These are phyloP conservation scores for Arvicola amphibius DNA, from an alignment of 2,797 vertebrate genomes.

Conservation along the genomic window DNA sequence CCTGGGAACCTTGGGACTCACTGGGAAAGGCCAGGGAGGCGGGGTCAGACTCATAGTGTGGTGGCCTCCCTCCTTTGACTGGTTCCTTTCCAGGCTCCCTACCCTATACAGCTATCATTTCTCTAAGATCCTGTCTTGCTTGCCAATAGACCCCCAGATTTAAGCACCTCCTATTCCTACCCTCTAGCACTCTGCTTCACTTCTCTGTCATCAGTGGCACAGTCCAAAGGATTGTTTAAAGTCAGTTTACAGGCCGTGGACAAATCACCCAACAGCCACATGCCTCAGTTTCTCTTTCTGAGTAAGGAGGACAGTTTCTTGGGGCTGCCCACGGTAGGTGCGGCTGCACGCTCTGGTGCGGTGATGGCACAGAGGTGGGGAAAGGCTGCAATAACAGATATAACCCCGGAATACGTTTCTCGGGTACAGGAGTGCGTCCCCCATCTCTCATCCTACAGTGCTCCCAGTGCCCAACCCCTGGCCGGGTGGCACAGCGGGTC, in stretches of 20 bases:
- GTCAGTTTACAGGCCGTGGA: not conserved
- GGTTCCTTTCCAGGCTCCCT: not conserved
- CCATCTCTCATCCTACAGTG: not conserved
- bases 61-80: constrained; percentile 9
- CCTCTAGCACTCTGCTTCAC: no score
- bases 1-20: constrained; percentile 52
- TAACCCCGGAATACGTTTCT: not conserved
- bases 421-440: not conserved
- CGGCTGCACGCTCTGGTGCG: not conserved
- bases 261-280: not conserved
- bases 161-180: not conserved
- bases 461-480: not conserved
- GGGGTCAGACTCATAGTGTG: not conserved
- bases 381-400: not conserved
- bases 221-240: constrained; percentile 2
- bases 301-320: not conserved
- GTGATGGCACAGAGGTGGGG: not conserved
- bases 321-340: not conserved
- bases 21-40: not conserved
- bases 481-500: not conserved
- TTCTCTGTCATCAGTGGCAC: not conserved
- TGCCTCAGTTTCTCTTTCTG: constrained; percentile 65
- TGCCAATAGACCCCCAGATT: not conserved
- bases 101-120: not conserved
- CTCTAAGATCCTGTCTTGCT: not conserved